Evolutionary conservation across 2,113 vertebrate species (phyloP).

Genomic region (Oxyura jamaicensis): DNA sequence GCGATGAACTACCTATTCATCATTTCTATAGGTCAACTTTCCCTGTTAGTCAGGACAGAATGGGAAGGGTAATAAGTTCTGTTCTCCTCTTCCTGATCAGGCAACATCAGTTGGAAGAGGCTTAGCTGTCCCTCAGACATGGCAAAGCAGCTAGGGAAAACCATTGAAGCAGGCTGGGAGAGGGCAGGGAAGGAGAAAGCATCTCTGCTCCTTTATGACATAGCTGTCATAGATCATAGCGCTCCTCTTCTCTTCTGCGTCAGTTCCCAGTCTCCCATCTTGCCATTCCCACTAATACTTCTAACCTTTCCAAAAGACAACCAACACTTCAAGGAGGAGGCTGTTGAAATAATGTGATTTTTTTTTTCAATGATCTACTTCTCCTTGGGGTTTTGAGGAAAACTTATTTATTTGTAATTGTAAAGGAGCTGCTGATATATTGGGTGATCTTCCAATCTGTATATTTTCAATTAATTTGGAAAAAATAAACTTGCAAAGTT

Average conservation of each 20-base stretch:
- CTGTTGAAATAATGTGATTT: not conserved
- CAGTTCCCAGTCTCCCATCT: not conserved
- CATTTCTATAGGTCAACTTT: not conserved
- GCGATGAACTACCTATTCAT: not conserved
- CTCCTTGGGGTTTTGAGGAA: not conserved
- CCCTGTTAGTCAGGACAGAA: not conserved
- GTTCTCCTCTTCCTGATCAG: not conserved
- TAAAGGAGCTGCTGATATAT: not conserved
- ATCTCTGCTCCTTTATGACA: not conserved
- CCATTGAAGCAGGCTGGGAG: not conserved
- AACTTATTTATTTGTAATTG: not conserved
- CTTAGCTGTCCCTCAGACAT: accelerated
- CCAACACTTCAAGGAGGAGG: not conserved
- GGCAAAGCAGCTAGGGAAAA: not conserved
- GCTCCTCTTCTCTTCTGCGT: not conserved
- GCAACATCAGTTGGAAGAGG: not conserved
- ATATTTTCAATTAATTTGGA: too few relatives aligned
- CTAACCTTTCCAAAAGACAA: not conserved
- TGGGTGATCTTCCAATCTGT: too few relatives aligned
- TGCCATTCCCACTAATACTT: not conserved
- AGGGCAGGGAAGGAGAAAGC: not conserved
- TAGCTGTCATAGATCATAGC: not conserved
- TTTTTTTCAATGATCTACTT: not conserved
- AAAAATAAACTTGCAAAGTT: too few relatives aligned
- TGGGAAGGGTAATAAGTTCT: not conserved